Evolutionary conservation across 2,888 invertebrate species (phyloP).

Genomic region (Drosophila nr. fundita): DNA sequence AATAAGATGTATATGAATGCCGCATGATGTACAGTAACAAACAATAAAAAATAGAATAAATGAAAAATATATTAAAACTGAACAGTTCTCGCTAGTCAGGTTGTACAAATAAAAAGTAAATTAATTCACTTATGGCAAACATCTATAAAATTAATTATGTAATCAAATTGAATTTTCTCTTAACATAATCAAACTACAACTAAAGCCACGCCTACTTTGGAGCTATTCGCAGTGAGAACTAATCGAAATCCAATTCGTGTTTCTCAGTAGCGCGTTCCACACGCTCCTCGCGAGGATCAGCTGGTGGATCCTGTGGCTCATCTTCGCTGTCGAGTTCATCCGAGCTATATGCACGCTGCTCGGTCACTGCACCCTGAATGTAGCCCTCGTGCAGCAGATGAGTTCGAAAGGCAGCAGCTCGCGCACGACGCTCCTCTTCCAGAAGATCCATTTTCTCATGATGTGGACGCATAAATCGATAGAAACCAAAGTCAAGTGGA

Average conservation of each 20-base stretch:
- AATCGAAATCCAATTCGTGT: neutral
- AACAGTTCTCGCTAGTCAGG: too few species aligned
- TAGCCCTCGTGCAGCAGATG: slow-evolving; percentile 27
- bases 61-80: too few species aligned
- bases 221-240: neutral
- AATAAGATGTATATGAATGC: too few species aligned
- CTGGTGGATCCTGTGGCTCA: neutral
- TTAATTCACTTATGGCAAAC: too few species aligned
- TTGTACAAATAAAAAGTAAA: too few species aligned
- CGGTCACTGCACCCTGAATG: neutral
- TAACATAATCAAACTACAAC: neutral
- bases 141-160: neutral
- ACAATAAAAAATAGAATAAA: too few species aligned
- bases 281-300: slow-evolving; percentile 2
- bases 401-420: slow-evolving; percentile 9
- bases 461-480: slow-evolving; percentile 57
- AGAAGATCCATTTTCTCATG: slow-evolving; percentile 34
- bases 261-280: slow-evolving; percentile 20
- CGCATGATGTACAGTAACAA: too few species aligned
- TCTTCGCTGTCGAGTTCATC: slow-evolving; percentile 34
- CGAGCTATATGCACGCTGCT: neutral
- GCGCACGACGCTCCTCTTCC: slow-evolving; percentile 23
- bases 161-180: neutral
- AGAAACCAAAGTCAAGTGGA: slow-evolving; percentile 47
- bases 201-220: neutral